These are phyloP conservation scores for Macroteleia sp. DNA, from an alignment of 2,888 invertebrate species.

Conservation along the genomic window DNA sequence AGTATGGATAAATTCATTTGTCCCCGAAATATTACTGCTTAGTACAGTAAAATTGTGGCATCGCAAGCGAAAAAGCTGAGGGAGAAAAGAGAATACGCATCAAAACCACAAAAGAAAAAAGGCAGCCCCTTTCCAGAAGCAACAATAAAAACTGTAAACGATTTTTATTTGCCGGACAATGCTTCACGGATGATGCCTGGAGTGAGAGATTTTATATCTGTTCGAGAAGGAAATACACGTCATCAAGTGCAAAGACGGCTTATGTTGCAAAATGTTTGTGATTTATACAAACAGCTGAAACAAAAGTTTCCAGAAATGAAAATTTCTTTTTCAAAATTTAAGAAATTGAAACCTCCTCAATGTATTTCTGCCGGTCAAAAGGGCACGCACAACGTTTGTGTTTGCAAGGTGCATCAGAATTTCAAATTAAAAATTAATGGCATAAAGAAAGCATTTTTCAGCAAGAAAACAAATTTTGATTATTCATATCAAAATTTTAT, in stretches of 20 bases:
- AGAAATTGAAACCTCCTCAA: conserved; percentile 25
- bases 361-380: conserved; percentile 32
- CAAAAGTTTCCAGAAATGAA: conserved; percentile 16
- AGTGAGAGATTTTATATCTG: conserved; percentile 12
- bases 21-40: too few species aligned
- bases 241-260: conserved; percentile 25
- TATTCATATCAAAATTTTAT: conserved; percentile 1
- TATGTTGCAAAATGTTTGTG: conserved; percentile 8
- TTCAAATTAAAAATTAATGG: conserved; percentile 1
- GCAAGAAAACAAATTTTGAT: background rate
- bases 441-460: background rate
- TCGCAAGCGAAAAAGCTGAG: conserved; percentile 14
- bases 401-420: conserved; percentile 14
- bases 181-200: conserved; percentile 31
- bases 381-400: conserved; percentile 33
- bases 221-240: conserved; percentile 10
- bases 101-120: conserved; percentile 2
- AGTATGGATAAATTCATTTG: too few species aligned
- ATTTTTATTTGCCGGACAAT: conserved; percentile 25
- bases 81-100: background rate
- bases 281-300: background rate
- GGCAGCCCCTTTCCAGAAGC: background rate
- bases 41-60: too few species aligned
- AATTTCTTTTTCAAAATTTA: conserved; percentile 35
- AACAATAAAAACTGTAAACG: background rate